These are phyloP conservation scores for Apotomis betuletana DNA, from an alignment of 2,888 invertebrate genomes.

Conservation along the genomic window DNA sequence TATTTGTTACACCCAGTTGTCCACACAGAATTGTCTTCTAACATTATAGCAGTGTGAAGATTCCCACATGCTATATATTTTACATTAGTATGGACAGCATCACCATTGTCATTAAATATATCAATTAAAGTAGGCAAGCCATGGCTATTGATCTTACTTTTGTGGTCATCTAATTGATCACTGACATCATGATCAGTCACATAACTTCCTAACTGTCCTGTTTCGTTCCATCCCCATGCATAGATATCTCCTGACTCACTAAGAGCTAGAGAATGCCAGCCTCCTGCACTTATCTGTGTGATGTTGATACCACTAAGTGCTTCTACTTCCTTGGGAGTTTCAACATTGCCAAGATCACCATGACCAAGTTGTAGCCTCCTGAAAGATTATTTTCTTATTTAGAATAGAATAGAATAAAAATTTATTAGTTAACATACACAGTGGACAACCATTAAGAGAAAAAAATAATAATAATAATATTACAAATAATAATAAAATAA, in stretches of 20 bases:
- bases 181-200: constrained; percentile 59
- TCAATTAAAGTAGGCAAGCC: constrained; percentile 69
- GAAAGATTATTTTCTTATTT: constrained; percentile 51
- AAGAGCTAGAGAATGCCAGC: constrained; percentile 93
- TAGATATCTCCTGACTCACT: constrained; percentile 93
- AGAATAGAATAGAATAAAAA: no score
- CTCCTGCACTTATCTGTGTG: constrained; percentile 88
- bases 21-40: constrained; percentile 87
- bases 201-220: constrained; percentile 91
- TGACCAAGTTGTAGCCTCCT: constrained; percentile 95
- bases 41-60: constrained; percentile 87
- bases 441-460: no score
- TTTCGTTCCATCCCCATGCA: constrained; percentile 96
- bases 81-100: constrained; percentile 76
- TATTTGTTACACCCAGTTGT: constrained; percentile 92
- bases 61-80: constrained; percentile 89
- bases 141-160: constrained; percentile 56
- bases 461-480: no score
- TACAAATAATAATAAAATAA: no score
- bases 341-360: constrained; percentile 86
- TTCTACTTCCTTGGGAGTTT: constrained; percentile 86
- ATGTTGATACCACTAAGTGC: constrained; percentile 90
- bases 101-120: constrained; percentile 65
- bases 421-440: no score
- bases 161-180: constrained; percentile 43